Conservation (phyloP, 2,113 vertebrate genomes). For the Arizona elegans region DNA sequence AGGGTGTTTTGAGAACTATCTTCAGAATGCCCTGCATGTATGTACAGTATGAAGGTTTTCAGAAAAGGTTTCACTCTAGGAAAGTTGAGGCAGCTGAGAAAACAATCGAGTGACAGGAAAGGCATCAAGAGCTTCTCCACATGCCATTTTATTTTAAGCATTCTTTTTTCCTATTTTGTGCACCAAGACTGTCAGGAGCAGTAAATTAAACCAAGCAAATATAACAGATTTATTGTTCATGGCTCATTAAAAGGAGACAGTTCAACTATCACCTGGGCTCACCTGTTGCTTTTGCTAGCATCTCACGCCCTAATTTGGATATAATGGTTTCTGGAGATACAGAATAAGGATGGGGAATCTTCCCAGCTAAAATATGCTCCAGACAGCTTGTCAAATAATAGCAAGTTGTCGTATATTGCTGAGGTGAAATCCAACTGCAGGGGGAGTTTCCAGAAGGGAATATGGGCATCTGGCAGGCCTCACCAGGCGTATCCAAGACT, state of each 20-base stretch:
- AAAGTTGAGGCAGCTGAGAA: slow-evolving; percentile 1
- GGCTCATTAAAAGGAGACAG: not conserved
- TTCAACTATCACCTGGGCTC: not conserved
- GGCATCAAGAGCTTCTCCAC: not conserved
- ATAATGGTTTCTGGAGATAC: not conserved
- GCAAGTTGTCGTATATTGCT: not conserved
- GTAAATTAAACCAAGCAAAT: not conserved
- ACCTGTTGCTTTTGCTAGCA: not conserved
- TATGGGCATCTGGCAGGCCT: not conserved
- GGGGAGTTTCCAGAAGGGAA: not conserved
- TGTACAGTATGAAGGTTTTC: not conserved
- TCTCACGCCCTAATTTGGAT: not conserved
- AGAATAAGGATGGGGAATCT: not conserved
- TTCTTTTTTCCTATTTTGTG: not conserved
- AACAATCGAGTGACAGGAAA: not conserved
- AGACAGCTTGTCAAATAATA: not conserved
- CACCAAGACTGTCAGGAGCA: slow-evolving; percentile 13
- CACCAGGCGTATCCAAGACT: not conserved
- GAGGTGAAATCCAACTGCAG: not conserved
- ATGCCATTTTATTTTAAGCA: not conserved
- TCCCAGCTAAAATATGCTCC: not conserved
- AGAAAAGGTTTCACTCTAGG: not conserved
- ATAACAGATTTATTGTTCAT: not conserved
- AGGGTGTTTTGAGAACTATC: not conserved
- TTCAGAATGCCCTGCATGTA: not conserved